phyloP scores from a whole-genome alignment of 2,888 invertebrate species.

The Eumacrocentrus americanus region DNA sequence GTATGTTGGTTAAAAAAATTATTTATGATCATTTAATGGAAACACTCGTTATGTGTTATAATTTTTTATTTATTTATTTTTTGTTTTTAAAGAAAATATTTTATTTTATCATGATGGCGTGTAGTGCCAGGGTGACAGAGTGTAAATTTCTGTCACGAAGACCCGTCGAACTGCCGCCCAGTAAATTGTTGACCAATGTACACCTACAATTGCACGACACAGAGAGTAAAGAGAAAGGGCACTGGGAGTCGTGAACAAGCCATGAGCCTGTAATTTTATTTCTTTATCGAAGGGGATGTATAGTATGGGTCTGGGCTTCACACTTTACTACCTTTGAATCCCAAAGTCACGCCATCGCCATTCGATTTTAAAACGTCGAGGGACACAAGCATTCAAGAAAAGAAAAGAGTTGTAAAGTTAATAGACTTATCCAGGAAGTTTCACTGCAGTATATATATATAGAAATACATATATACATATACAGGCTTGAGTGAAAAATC shows the following conservation, averaged over 20 bases:
- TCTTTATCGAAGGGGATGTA: slow-evolving; percentile 31
- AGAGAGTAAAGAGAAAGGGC: neutral
- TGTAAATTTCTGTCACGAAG: slow-evolving; percentile 39
- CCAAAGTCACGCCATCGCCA: slow-evolving; percentile 30
- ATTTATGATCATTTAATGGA: neutral
- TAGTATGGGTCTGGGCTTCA: slow-evolving; percentile 17
- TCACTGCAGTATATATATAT: neutral
- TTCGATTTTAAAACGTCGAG: slow-evolving; percentile 27
- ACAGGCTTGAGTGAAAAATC: slow-evolving; percentile 18
- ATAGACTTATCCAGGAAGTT: slow-evolving; percentile 18
- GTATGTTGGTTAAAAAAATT: slow-evolving; percentile 42
- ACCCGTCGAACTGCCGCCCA: slow-evolving; percentile 27
- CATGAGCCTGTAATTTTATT: slow-evolving; percentile 34
- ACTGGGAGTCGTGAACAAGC: slow-evolving; percentile 27
- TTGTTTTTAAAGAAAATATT: too few relatives aligned
- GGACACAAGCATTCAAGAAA: slow-evolving; percentile 6
- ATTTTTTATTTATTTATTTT: too few relatives aligned
- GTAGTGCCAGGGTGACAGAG: slow-evolving; percentile 40
- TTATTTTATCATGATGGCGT: slow-evolving; percentile 44
- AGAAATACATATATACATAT: neutral
- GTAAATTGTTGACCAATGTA: slow-evolving; percentile 13
- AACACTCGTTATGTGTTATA: too few relatives aligned
- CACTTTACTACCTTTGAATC: slow-evolving; percentile 26
- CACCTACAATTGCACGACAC: neutral
- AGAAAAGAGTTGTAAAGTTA: slow-evolving; percentile 10